Evolutionary conservation across 2,888 invertebrate genomes (phyloP), one percentile per base, ranked within the genome.

Genomic region (Apomyelois bistriatella): DNA sequence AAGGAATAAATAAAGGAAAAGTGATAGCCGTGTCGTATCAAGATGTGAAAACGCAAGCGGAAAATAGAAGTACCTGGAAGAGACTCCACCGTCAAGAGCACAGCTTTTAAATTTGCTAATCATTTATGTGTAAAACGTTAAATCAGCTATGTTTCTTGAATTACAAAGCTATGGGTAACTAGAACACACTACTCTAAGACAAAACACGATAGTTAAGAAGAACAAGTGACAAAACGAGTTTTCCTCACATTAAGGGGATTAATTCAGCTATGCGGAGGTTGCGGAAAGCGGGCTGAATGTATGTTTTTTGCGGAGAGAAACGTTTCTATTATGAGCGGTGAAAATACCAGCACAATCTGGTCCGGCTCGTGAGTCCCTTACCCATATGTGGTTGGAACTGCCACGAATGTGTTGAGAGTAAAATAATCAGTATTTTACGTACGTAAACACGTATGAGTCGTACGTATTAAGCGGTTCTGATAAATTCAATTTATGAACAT

Each of bases 251-350:
- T 46, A 32, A 30, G 30, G 22, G 43, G 22, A 37, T 48, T n/a
- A 48, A 48, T 48, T 28, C 35, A 51, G 42, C 6, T 28, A 36
- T 51, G 37, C 46, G 48, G 43, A 52, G 47, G 50, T 43, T 49
- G 32, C 51, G 50, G 56, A 55, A 51, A 56, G 52, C 53, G 35
- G 48, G 17, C 32, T 55, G 56, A 37, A 58, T 54, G 51, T 51
- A 46, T 50, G 53, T 54, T 60, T 60, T 60, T 60, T 60, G 51
- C 49, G 13, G 48, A 55, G 58, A 57, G 58, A 60, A 60, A 60
- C 58, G 58, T 55, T 52, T 57, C 58, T 58, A 58, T 58, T 60
- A 58, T 52, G 55, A 54, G 52, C 50, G 54, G 59, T 51, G 60
- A 58, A 60, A 60, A 57, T 57, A 53, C 57, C 40, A 22, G 56